Evolutionary conservation across 2,797 vertebrate species (phyloP).

Genomic region (Sandelia bainsii): DNA sequence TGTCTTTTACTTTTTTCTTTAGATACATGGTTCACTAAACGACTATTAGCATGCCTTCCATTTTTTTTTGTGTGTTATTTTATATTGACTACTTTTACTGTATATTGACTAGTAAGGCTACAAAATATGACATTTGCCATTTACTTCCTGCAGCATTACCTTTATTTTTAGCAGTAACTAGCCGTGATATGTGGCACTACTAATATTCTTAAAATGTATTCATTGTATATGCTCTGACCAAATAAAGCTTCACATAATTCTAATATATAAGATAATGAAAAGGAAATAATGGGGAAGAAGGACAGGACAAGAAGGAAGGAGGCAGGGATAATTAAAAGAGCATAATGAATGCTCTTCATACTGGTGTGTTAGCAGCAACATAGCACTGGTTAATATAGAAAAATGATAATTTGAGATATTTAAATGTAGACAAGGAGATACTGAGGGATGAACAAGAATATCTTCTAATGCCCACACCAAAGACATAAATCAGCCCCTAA

Average conservation of each 20-base stretch:
- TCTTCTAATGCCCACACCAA: background rate
- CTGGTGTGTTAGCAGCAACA: background rate
- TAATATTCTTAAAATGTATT: background rate
- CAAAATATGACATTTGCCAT: too few relatives aligned
- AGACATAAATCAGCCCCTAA: background rate
- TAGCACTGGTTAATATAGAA: background rate
- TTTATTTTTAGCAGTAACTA: too few relatives aligned
- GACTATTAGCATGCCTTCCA: too few relatives aligned
- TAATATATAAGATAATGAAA: background rate
- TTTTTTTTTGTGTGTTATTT: too few relatives aligned
- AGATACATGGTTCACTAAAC: too few relatives aligned
- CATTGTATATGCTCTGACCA: background rate
- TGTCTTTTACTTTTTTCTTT: too few relatives aligned
- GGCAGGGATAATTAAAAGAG: background rate
- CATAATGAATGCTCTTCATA: background rate
- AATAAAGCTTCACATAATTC: background rate
- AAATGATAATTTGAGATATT: conserved; percentile 1
- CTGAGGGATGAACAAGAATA: background rate
- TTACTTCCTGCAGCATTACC: too few relatives aligned
- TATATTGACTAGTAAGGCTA: too few relatives aligned
- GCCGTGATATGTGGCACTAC: too few relatives aligned
- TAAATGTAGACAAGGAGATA: conserved; percentile 1
- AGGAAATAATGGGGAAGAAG: background rate
- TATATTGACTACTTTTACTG: too few relatives aligned
- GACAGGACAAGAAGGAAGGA: background rate